These are phyloP conservation scores for Cossypha polioptera DNA, from an alignment of 2,797 vertebrate species.

Conservation along the genomic window DNA sequence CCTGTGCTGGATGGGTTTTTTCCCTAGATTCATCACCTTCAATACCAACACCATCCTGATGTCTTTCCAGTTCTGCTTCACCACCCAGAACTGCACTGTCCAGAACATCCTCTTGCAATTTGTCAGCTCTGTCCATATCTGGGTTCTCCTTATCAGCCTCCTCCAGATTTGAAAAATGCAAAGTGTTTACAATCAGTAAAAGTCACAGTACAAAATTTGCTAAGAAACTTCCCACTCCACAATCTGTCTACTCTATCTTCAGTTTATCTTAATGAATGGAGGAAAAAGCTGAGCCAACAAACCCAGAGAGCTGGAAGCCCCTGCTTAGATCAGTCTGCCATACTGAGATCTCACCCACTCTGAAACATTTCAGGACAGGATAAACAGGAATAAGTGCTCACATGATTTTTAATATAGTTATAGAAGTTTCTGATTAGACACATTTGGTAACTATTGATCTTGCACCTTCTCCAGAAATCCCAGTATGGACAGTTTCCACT, in stretches of 20 bases:
- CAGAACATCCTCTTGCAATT: background rate
- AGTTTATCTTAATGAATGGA: background rate
- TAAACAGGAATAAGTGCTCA: background rate
- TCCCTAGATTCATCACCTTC: background rate
- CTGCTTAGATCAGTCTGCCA: background rate
- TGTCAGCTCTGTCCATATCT: background rate
- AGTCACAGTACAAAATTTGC: background rate
- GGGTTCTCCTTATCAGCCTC: background rate
- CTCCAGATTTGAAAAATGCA: background rate
- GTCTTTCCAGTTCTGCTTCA: background rate
- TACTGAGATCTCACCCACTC: background rate
- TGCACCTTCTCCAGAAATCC: background rate
- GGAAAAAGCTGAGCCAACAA: background rate
- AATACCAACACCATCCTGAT: background rate
- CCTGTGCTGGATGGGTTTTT: background rate
- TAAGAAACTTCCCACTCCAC: background rate
- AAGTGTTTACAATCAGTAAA: background rate
- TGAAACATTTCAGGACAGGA: background rate
- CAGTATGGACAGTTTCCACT: background rate
- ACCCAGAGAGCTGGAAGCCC: background rate
- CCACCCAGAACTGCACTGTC: background rate
- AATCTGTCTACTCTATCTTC: background rate
- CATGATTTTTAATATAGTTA: background rate
- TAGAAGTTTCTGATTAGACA: background rate
- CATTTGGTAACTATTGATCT: background rate